These are phyloP conservation scores for Homarus americanus DNA, from an alignment of 1,140 invertebrate genomes.

Conservation along the genomic window DNA sequence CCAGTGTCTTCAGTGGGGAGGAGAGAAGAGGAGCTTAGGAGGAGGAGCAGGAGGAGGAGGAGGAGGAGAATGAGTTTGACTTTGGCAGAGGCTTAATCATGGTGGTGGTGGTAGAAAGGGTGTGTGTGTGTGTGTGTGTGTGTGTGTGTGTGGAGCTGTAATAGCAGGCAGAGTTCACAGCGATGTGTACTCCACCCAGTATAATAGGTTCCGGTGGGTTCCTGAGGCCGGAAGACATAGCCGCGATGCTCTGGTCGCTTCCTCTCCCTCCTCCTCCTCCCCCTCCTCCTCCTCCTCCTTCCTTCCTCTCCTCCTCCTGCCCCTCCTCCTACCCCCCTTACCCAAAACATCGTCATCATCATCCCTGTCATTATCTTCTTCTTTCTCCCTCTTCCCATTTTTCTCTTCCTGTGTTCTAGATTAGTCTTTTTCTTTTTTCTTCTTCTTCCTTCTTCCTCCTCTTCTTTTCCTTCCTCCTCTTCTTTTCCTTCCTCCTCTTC, in stretches of 20 bases:
- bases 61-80: constrained; percentile 7
- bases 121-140: neutral
- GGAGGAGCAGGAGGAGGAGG: neutral
- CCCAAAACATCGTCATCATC: neutral
- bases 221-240: constrained; percentile 44
- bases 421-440: neutral
- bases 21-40: too few relatives aligned
- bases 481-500: neutral
- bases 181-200: constrained; percentile 59
- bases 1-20: too few relatives aligned
- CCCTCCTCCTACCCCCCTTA: neutral
- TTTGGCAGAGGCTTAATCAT: neutral
- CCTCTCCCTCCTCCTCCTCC: neutral
- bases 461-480: neutral
- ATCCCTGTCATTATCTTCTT: neutral
- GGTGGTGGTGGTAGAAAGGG: neutral
- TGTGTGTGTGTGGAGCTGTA: constrained; percentile 18
- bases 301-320: neutral
- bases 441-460: too few relatives aligned
- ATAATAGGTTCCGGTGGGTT: constrained; percentile 62
- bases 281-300: neutral
- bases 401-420: neutral
- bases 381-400: neutral
- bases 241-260: constrained; percentile 11
- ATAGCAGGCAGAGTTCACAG: constrained; percentile 48